Evolutionary conservation across 2,888 invertebrate genomes (phyloP), one percentile per base, ranked within the genome.

Genomic region (Andrena camellia): DNA sequence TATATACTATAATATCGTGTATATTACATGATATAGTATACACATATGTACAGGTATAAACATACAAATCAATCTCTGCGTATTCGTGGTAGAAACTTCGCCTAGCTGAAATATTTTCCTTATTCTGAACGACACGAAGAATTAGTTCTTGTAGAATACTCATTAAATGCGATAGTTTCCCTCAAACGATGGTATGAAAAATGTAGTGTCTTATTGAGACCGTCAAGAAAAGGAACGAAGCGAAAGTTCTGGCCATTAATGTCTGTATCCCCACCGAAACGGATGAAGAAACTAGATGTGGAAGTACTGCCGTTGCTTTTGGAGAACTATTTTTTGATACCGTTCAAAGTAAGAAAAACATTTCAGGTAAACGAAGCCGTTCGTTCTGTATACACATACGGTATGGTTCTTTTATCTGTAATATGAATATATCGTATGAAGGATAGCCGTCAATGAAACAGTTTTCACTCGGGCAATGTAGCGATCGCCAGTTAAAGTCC

Each of bases 21-120:
- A 83, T 79, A 83, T 84, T 84, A 84, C 83, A 83, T 60, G 78
- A 84, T 84, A 84, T 84, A 84, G 83, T 84, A 84, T 84, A 84
- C 83, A 83, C 78, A 83, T 84, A 84, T 84, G 74, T 74, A 84
- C 83, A 83, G 78, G 78, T 83, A 83, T 83, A 83, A 83, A 83
- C 83, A 78, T 83, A 83, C 67, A 73, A 83, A 83, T 67, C 59
- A 83, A 83, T 66, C 77, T 73, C 83, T 62, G 82, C 48, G 66
- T 81, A 81, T 60, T 54, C 33, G 13, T 23, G 59, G 57, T 23
- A 67, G 50, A 2, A 17, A 29, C 67, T 57, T 74, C 13, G 59
- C 29, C 17, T 13, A 26, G 23, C 29, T 10, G 33, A 64, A 69
- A 63, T 60, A 33, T 42, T 69, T 20, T 1, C 17, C 13, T 52